Conservation (phyloP, 2,797 vertebrate genomes). For the Cossypha polioptera region DNA sequence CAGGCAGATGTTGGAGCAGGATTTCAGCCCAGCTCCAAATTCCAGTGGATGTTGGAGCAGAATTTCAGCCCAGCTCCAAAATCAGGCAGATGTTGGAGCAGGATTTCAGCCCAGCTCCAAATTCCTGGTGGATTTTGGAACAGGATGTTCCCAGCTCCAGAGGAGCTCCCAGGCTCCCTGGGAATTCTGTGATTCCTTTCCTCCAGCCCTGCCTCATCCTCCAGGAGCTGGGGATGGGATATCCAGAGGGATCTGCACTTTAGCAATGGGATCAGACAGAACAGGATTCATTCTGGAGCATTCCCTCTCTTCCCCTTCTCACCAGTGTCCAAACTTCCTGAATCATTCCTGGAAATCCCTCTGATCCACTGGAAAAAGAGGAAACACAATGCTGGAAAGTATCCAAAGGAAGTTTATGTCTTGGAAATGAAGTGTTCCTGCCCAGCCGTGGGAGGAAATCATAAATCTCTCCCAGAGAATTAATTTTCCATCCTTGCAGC, state of each 20-base stretch:
- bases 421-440: not conserved
- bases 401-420: not conserved
- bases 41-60: not conserved
- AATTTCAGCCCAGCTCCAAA: not conserved
- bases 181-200: not conserved
- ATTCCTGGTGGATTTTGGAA: too few species aligned
- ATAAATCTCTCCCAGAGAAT: not conserved
- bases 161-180: not conserved
- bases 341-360: not conserved
- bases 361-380: not conserved
- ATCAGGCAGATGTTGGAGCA: too few species aligned
- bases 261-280: accelerated
- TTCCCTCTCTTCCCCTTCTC: not conserved
- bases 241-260: not conserved
- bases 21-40: not conserved
- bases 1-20: accelerated
- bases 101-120: too few species aligned
- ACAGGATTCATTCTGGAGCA: accelerated
- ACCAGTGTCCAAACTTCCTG: not conserved
- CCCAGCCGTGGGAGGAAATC: not conserved
- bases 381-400: accelerated
- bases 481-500: not conserved
- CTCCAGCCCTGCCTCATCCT: not conserved
- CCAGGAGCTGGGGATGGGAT: not conserved
- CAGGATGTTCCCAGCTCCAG: not conserved